Base-by-base conservation (phyloP, 2,888 invertebrate genomes). In the Malacosoma neustria region DNA sequence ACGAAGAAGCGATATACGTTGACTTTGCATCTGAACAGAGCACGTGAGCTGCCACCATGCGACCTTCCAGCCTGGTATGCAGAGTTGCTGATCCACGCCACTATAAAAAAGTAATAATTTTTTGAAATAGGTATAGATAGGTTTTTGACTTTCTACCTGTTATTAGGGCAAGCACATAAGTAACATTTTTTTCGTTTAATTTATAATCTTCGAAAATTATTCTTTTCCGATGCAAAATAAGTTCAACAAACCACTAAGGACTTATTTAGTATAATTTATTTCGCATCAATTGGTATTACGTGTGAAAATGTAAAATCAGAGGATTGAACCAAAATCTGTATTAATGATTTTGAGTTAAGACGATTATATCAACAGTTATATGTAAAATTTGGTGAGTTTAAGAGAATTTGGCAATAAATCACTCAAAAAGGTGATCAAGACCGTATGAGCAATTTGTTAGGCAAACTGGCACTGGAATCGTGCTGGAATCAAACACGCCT, bases 11-110 rank as follows among this genome's bases (percentile, higher is more conserved):
- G 4, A 94, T 88, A 39, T 87, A 87, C 32, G 88, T 61, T 2
- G 74, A 62, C 30, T 73, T 66, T 6, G 88, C 75, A 49, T 93
- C 92, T 37, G 93, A 89, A 62, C 96, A 96, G 46, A 94, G 89
- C 39, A 96, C 87, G 53, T 93, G 91, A 1, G 92, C 92, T 13
- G 94, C 86, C 36, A 96, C 90, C 40, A 96, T 84, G 30, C 94
- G 89, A 4, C 96, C 96, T 60, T 93, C 92, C 69, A 95, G 89
- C 38, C 90, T 89, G 13, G 88, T 82, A 37, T 94, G 89, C 2
- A 94, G 82, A 33, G 90, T 89, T 4, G 90, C 67, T 52, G 94
- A 94, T 4, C 96, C 96, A 45, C 93, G 89, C 96, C 95, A 96
- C 93, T 95, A 74, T 11, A 86, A 22, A 22, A 22, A n/a, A n/a